A percentile compares a stretch with the other conserved stretches of the same genome.
Conservation (phyloP, 2,888 invertebrate species). For the Eubasilissa splendida region DNA sequence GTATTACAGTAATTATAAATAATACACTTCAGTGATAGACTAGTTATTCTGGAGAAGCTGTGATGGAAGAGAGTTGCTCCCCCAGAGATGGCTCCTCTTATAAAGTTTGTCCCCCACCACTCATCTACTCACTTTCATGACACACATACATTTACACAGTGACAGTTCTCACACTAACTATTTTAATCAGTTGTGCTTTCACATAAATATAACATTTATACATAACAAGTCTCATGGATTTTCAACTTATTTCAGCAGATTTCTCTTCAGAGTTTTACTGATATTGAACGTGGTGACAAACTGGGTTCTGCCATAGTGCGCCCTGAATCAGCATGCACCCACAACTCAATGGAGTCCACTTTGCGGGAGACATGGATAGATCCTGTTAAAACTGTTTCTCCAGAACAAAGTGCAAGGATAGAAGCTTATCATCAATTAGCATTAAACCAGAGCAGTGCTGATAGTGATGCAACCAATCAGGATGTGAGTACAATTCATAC, state of each 20-base stretch:
- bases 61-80: too few species aligned
- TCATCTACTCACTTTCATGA: too few species aligned
- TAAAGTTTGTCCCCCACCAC: too few species aligned
- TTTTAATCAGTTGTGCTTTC: too few species aligned
- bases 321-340: slow-evolving; percentile 58
- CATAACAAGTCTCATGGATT: slow-evolving; percentile 39
- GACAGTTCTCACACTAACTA: too few species aligned
- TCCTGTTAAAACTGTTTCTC: slow-evolving; percentile 65
- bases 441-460: slow-evolving; percentile 70
- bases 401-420: slow-evolving; percentile 61
- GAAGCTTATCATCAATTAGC: slow-evolving; percentile 67
- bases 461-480: slow-evolving; percentile 78
- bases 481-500: slow-evolving; percentile 71
- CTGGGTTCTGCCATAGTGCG: slow-evolving; percentile 58
- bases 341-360: slow-evolving; percentile 61
- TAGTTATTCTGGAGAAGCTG: too few species aligned
- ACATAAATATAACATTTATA: too few species aligned
- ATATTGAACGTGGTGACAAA: slow-evolving; percentile 58
- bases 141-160: too few species aligned
- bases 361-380: slow-evolving; percentile 80
- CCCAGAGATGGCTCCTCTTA: too few species aligned
- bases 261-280: slow-evolving; percentile 60
- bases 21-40: too few species aligned
- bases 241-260: slow-evolving; percentile 61
- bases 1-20: too few species aligned